A percentile compares a stretch with the other conserved stretches of the same genome.
Evolutionary conservation across 2,797 vertebrate genomes (phyloP).

Genomic region (Buceros bicornis): DNA sequence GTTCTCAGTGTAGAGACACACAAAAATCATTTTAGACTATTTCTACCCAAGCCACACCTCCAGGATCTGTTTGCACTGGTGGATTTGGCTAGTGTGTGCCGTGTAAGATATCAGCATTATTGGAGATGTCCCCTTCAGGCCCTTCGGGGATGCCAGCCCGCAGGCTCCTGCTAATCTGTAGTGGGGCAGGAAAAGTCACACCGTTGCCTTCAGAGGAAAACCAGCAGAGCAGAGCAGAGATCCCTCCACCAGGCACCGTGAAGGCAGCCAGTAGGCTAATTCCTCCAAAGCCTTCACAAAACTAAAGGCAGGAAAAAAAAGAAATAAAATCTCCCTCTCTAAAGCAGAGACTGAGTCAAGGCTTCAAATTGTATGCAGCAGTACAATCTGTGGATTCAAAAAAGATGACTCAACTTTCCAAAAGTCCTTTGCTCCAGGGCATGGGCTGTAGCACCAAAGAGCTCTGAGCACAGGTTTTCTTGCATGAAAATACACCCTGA

Average conservation of each 20-base stretch:
- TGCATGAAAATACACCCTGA: background rate
- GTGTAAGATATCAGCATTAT: background rate
- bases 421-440: background rate
- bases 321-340: background rate
- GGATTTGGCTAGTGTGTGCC: background rate
- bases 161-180: background rate
- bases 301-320: background rate
- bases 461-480: background rate
- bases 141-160: background rate
- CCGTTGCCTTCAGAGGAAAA: background rate
- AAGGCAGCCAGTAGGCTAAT: background rate
- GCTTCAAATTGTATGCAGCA: background rate
- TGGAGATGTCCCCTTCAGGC: background rate
- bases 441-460: background rate
- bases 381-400: background rate
- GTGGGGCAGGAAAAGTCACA: background rate
- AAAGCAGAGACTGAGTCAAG: background rate
- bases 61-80: background rate
- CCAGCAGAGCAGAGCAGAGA: background rate
- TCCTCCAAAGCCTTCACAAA: background rate
- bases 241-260: background rate
- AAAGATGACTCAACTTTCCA: background rate
- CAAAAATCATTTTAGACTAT: background rate
- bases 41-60: background rate
- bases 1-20: background rate